Evolutionary conservation across 1,140 invertebrate genomes (phyloP), one percentile per base, ranked within the genome.

Genomic region (Solenopsis fugax): DNA sequence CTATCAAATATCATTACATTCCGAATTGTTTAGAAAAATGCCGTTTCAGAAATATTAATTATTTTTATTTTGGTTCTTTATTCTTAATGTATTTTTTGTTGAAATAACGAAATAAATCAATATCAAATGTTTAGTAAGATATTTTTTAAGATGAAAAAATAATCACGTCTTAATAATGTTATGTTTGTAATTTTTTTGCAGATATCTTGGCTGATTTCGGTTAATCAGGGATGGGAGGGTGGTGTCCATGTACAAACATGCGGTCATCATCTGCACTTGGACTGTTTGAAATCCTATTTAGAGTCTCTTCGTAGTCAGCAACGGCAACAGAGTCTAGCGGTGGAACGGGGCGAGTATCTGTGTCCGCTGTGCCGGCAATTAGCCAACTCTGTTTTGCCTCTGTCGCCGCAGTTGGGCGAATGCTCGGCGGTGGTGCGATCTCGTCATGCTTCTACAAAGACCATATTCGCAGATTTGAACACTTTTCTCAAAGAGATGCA

Each of bases 211-310:
- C 96, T 98, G 92, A 93, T 98, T 64, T 97, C 98, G 2, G 96
- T 99, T 34, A 98, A 98, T 94, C 97, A 98, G 89, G 98, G 98
- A 4, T 99, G 98, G 97, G 98, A 98, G 94, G 98, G 98, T 82
- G 98, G 98, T 48, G 98, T 99, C 24, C 97, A 98, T 93, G 98
- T 99, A n/a, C 98, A 99, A 95, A 98, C 98, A 1, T 99, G 99
- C 96, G 99, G 98, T 13, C 99, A 99, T 95, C 98, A 99, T 94
- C 95, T 99, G 50, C 99, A 99, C 95, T 96, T 99, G 77, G 98
- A 98, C 92, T 99, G 99, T 95, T 96, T 99, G 87, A 97, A 97
- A 93, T 97, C 98, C 0, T 99, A 99, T 95, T 95, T 99, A 65
- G 96, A 97, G 85, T 98, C 98, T 6, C 95, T 99, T 60, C 96